A percentile compares a stretch with the other conserved stretches of the same genome.
phyloP scores from a whole-genome alignment of 2,888 invertebrate genomes.

The Polydrusus pterygomalis region DNA sequence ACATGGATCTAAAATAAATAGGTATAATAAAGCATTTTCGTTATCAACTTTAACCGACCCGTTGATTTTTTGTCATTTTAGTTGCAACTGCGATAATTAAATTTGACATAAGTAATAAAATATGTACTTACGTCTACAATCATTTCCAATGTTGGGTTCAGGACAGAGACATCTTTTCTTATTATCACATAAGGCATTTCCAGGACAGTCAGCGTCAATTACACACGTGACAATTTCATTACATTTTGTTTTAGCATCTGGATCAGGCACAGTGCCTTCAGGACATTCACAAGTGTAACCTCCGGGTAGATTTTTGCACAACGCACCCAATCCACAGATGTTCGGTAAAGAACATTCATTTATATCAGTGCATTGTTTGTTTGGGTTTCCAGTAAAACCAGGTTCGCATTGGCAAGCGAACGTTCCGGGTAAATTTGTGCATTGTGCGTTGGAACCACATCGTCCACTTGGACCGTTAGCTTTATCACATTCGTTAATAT shows the following conservation, averaged over 20 bases:
- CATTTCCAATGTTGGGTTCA: constrained; percentile 92
- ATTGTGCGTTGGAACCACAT: constrained; percentile 89
- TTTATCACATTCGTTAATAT: constrained; percentile 92
- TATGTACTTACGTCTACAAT: constrained; percentile 87
- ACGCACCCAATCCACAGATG: constrained; percentile 87
- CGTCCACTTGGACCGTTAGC: constrained; percentile 85
- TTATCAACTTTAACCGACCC: too few species aligned
- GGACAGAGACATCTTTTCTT: constrained; percentile 89
- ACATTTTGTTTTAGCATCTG: constrained; percentile 88
- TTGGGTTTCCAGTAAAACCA: constrained; percentile 90
- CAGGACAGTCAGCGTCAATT: constrained; percentile 87
- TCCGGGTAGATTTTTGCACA: constrained; percentile 86
- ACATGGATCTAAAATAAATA: constrained; percentile 85
- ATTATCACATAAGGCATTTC: constrained; percentile 89
- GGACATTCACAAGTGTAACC: constrained; percentile 88
- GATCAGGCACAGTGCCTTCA: constrained; percentile 86
- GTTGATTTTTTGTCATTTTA: too few species aligned
- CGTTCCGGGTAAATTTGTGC: constrained; percentile 87
- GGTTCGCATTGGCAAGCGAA: constrained; percentile 88
- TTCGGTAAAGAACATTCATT: constrained; percentile 85
- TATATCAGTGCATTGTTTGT: constrained; percentile 86
- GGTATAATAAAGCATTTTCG: background rate
- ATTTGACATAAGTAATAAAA: too few species aligned
- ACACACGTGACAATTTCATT: constrained; percentile 88
- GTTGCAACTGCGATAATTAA: too few species aligned